Conservation (phyloP, 2,797 vertebrate genomes). For the Galago senegalensis region DNA sequence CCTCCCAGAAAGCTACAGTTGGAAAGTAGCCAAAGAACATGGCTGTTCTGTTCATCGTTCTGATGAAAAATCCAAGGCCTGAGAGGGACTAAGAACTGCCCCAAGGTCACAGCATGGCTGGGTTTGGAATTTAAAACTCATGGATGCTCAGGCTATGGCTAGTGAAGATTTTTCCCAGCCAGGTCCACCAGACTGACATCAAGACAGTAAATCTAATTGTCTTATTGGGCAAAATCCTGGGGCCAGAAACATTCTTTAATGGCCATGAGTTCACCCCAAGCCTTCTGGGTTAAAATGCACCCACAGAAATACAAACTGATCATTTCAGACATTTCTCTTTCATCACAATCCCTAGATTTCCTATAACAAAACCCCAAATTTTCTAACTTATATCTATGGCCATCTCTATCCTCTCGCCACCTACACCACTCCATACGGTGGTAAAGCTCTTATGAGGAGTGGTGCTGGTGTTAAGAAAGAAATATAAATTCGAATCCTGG, state of each 20-base stretch:
- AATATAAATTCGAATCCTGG: neutral
- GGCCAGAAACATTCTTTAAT: neutral
- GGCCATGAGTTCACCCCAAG: neutral
- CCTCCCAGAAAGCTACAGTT: slow-evolving; percentile 28
- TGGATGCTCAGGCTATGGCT: neutral
- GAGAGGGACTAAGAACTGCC: neutral
- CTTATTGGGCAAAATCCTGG: slow-evolving; percentile 9
- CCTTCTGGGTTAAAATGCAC: neutral
- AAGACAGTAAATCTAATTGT: neutral
- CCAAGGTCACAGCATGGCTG: neutral
- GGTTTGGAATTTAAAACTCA: slow-evolving; percentile 46
- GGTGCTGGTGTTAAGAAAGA: neutral
- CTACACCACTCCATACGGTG: neutral
- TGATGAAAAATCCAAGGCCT: neutral
- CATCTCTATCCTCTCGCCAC: neutral
- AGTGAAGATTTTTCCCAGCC: neutral
- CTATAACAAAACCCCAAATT: slow-evolving; percentile 19
- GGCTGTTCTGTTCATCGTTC: neutral
- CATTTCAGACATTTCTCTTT: neutral
- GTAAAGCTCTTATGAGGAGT: neutral
- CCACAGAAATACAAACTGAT: neutral
- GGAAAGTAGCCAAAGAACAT: slow-evolving; percentile 54
- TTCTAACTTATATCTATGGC: neutral
- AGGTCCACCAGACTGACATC: neutral
- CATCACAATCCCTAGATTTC: slow-evolving; percentile 1